Conservation (phyloP, 2,113 vertebrate genomes). For the Verasper variegatus region DNA sequence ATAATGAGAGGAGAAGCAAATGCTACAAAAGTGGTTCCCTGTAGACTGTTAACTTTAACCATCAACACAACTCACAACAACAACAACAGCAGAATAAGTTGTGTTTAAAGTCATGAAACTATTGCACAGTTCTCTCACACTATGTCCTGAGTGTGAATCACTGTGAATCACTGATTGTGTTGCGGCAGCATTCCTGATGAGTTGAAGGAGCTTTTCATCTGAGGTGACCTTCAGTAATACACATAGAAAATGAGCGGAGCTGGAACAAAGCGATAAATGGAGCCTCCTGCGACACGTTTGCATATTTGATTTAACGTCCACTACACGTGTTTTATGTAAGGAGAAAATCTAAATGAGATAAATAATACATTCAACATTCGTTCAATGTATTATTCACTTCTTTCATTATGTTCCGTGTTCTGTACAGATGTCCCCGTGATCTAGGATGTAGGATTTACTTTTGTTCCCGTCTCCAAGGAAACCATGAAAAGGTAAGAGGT, state of each 20-base stretch:
- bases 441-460: not conserved
- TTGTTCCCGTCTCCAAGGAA: not conserved
- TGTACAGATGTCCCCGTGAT: not conserved
- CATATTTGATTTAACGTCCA: conserved; percentile 8
- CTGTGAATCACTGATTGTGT: not conserved
- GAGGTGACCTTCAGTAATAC: too few species aligned
- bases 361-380: conserved; percentile 18
- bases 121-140: not conserved
- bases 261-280: not conserved
- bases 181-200: not conserved
- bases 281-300: not conserved
- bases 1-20: not conserved
- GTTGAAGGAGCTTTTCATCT: not conserved
- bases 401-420: not conserved
- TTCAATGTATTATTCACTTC: conserved; percentile 7
- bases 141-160: not conserved
- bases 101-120: not conserved
- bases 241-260: not conserved
- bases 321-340: not conserved
- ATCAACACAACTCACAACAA: not conserved
- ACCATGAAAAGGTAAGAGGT: not conserved
- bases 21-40: not conserved
- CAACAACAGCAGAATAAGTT: not conserved
- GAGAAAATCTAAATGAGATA: not conserved
- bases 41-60: not conserved